Evolutionary conservation across 2,797 vertebrate species (phyloP), one percentile per base, ranked within the genome.

Genomic region (Astyanax mexicanus): DNA sequence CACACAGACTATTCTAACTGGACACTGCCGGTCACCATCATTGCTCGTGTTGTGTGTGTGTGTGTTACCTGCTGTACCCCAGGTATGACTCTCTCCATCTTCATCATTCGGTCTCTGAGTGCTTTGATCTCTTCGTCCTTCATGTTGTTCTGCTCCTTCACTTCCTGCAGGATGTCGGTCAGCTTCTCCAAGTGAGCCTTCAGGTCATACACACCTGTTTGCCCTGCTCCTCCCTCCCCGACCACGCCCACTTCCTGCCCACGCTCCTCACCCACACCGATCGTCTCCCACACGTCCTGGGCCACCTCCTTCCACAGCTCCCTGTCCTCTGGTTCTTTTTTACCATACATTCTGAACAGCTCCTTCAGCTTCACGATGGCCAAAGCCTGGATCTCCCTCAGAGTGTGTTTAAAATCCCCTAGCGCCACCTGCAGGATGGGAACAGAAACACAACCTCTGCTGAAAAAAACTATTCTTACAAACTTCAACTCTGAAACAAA

Each of bases 341-440:
- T 94, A 71, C 89, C 84, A 0, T 96, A 96, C 80, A 94, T 95
- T 10, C 95, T 93, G 77, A 94, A 93, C 1, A 97, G 90, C 52
- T 97, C 96, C 84, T 95, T 93, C 95, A 96, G 96, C 89, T 96
- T 96, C 10, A 96, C 95, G 40, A 95, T 93, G n/a, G 95, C 90
- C 85, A 96, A 87, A 5, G 96, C 96, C 69, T 97, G 95, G 0
- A 97, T 95, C 86, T 97, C 96, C 4, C 93, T 93, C 0, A 92
- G 93, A 4, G 94, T 94, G 38, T 96, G 96, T 4, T 93, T 90
- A 88, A 97, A 97, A 81, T 96, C 95, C 0, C 92, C 94, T 68
- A 97, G 90, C 0, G 96, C 96, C 82, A 96, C 96, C 44, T 45
- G 44, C 44, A 45, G 44, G 2, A 13, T 17, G 38, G 38, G 5